Evolutionary conservation across 2,888 invertebrate genomes (phyloP), one percentile per base, ranked within the genome.

Genomic region (Tinea trinotella): DNA sequence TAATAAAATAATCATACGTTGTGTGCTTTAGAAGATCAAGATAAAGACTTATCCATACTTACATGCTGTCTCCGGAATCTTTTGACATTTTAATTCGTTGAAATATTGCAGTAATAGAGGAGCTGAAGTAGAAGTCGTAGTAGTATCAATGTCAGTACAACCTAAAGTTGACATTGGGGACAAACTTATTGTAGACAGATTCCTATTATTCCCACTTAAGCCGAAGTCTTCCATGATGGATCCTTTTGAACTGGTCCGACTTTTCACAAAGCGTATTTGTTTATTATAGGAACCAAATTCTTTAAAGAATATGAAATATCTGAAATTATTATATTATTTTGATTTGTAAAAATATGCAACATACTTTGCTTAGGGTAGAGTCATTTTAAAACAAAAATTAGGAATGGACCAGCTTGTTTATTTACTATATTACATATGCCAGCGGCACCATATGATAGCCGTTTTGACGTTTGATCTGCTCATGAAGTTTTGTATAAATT

Each of bases 221-320:
- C 82, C 59, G 54, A 74, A 76, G 24, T 84, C 83, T 61, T 87
- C 86, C 53, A 84, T 61, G 57, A 85, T 79, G 1, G 82, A 85
- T 1, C 84, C 84, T 60, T 82, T 71, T 1, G 86, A 86, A 59
- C 81, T 85, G 1, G 85, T 82, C 9, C 85, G 74, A 62, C 80
- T 79, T 60, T 76, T 84, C 0, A 82, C 76, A 54, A 80, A 61
- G 56, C 65, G 74, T 20, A 87, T 59, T 71, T 88, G 88, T 57
- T 76, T 81, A 61, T 84, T 82, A 56, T 87, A 74, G 35, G 81
- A 79, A 57, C 86, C 87, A 57, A 88, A 79, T 63, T 89, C 89
- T 66, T 85, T 85, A 63, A 88, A 89, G 64, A 77, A 88, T 59
- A 74, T 71, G 63, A 82, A 84, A 65, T 89, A 89, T 68, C 88